These are phyloP conservation scores for Brachionus rubens DNA, from an alignment of 1,140 invertebrate species.

Conservation along the genomic window DNA sequence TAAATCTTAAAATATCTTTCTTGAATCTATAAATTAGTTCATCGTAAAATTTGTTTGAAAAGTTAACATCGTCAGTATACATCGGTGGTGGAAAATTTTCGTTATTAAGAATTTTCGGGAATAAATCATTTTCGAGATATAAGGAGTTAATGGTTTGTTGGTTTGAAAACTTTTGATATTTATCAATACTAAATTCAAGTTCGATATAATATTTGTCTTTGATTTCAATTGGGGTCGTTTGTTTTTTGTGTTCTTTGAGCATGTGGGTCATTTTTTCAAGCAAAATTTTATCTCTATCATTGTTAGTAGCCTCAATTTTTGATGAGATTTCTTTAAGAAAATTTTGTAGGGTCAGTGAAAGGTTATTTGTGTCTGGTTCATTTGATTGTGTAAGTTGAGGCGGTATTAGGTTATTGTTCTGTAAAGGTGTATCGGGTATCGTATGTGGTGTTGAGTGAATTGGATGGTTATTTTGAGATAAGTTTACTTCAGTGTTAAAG, in stretches of 20 bases:
- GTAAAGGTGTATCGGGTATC: background rate
- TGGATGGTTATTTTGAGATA: background rate
- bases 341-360: background rate
- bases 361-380: background rate
- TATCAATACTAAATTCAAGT: background rate
- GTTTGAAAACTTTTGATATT: background rate
- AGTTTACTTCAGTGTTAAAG: background rate
- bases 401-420: too few species aligned
- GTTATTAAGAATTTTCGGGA: background rate
- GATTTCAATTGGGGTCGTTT: background rate
- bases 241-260: background rate
- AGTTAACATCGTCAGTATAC: background rate
- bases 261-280: background rate
- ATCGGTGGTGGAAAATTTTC: background rate
- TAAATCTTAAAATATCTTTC: background rate
- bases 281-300: background rate
- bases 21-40: background rate
- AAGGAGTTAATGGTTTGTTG: background rate
- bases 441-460: background rate
- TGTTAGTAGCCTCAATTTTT: background rate
- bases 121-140: background rate
- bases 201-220: background rate
- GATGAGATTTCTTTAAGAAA: background rate
- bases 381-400: background rate
- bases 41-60: background rate